These are phyloP conservation scores for Poeciliopsis retropinna DNA, from an alignment of 2,113 vertebrate species.

Conservation along the genomic window DNA sequence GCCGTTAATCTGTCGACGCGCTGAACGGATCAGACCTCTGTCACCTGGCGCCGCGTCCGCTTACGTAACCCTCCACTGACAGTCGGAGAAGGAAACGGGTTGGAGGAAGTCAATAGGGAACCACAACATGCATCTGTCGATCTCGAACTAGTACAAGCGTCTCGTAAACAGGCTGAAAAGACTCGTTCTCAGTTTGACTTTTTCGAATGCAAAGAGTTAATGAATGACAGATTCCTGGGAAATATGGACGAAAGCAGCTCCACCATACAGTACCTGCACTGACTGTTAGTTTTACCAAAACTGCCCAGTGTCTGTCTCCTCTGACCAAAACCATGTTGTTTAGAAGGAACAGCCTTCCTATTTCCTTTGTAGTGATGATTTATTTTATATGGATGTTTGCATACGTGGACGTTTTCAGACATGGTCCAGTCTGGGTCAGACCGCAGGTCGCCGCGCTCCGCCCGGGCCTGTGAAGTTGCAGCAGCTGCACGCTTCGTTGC, in stretches of 20 bases:
- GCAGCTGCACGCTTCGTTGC: constrained; percentile 29
- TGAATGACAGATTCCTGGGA: too few species aligned
- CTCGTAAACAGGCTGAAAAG: not conserved
- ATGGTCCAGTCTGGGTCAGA: not conserved
- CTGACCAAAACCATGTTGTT: too few species aligned
- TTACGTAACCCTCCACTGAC: not conserved
- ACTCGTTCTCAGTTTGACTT: not conserved
- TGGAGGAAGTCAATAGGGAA: constrained; percentile 12
- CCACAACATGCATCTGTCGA: not conserved
- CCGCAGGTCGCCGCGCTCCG: not conserved
- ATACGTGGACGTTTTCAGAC: not conserved
- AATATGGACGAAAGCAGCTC: not conserved
- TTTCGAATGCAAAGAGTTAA: too few species aligned
- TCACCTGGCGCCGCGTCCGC: constrained; percentile 35
- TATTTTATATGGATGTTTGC: too few species aligned
- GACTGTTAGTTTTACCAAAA: not conserved
- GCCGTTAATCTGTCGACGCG: constrained; percentile 19
- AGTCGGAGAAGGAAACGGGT: not conserved
- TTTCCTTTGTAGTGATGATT: too few species aligned
- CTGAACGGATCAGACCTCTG: constrained; percentile 39
- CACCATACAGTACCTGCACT: not conserved
- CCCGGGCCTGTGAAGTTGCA: constrained; percentile 16
- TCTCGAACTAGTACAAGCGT: not conserved
- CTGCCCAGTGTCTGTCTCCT: too few species aligned
- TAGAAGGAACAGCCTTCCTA: too few species aligned